A percentile compares a stretch with the other conserved stretches of the same genome.
Evolutionary conservation across 2,888 invertebrate genomes (phyloP).

Genomic region (Carcina quercana): DNA sequence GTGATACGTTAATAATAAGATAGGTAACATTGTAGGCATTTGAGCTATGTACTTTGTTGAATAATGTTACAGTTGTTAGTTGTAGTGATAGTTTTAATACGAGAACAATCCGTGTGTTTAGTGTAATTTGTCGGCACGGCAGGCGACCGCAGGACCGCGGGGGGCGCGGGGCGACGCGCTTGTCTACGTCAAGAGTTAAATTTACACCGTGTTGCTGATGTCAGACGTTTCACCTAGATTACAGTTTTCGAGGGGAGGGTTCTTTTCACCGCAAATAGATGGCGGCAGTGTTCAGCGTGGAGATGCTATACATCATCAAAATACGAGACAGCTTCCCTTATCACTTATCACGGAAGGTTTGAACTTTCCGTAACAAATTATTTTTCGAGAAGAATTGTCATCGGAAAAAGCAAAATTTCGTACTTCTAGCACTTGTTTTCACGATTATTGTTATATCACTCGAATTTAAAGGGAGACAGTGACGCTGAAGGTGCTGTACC

Average conservation of each 20-base stretch:
- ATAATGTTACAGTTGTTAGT: too few species aligned
- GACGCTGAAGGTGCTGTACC: too few species aligned
- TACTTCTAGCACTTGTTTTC: not conserved
- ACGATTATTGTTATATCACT: not conserved
- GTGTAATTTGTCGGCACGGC: too few species aligned
- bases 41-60: too few species aligned
- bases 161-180: constrained; percentile 24
- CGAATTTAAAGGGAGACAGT: not conserved
- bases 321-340: constrained; percentile 5
- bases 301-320: constrained; percentile 18
- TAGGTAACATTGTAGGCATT: too few species aligned
- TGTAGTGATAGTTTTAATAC: too few species aligned
- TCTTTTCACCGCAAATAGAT: constrained; percentile 52
- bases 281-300: constrained; percentile 43
- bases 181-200: constrained; percentile 67
- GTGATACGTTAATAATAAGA: too few species aligned
- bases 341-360: too few species aligned
- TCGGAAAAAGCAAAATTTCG: too few species aligned
- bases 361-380: too few species aligned
- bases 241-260: constrained; percentile 46
- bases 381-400: too few species aligned
- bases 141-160: constrained; percentile 15
- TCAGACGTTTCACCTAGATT: constrained; percentile 71
- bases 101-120: constrained; percentile 45
- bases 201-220: constrained; percentile 66